A percentile compares a stretch with the other conserved stretches of the same genome.
Evolutionary conservation across 1,140 invertebrate species (phyloP).

Genomic region (Drosophila sechellia): DNA sequence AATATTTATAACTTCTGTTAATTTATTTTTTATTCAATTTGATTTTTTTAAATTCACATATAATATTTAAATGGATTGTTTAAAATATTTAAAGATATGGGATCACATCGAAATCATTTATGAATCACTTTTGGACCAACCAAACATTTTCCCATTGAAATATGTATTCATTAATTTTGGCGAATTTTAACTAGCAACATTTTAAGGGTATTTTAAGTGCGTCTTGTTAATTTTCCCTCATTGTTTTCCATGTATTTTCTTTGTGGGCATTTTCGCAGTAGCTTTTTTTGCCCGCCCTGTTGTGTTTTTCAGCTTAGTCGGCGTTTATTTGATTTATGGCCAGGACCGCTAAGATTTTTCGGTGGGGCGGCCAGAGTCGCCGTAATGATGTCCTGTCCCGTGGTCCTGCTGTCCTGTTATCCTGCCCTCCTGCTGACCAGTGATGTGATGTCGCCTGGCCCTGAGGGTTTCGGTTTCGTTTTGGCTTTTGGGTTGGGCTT

Average conservation of each 20-base stretch:
- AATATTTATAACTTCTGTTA: too few relatives aligned
- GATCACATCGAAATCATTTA: too few relatives aligned
- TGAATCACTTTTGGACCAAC: too few relatives aligned
- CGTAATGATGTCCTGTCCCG: conserved; percentile 47
- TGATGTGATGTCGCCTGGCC: conserved; percentile 36
- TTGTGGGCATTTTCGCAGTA: conserved; percentile 8
- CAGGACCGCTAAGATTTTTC: conserved; percentile 68
- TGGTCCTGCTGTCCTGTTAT: conserved; percentile 23
- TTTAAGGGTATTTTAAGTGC: not conserved
- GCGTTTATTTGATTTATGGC: conserved; percentile 80
- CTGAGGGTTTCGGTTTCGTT: conserved; percentile 34
- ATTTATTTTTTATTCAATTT: too few relatives aligned
- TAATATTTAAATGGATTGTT: too few relatives aligned
- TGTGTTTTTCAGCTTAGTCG: conserved; percentile 69
- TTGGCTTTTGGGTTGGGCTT: conserved; percentile 2
- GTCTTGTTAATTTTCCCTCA: conserved; percentile 6
- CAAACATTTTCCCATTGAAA: too few relatives aligned
- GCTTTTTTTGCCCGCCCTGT: conserved; percentile 17
- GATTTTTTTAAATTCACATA: too few relatives aligned
- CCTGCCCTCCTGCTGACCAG: conserved; percentile 20
- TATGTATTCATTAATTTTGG: not conserved
- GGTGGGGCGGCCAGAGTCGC: conserved; percentile 17
- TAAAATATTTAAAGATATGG: too few relatives aligned
- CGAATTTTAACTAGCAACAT: not conserved
- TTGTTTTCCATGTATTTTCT: conserved; percentile 22